Base-by-base conservation (phyloP, 2,797 vertebrate species). In the Danio albolineatus region DNA sequence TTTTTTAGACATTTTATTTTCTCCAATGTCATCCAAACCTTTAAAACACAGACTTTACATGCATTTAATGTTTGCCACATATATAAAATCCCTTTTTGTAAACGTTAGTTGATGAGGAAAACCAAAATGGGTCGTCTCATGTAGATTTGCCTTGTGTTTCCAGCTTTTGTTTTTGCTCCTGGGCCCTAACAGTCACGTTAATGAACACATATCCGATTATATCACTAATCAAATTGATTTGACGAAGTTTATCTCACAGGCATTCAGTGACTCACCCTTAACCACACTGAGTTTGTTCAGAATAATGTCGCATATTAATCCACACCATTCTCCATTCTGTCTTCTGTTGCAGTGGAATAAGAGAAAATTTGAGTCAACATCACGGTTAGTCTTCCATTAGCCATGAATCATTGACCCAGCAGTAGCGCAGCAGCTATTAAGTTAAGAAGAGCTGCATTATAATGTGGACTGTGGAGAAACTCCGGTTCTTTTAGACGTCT, bases 151-250 rank as follows among this genome's bases (percentile, higher is more conserved):
- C 16, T 21, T 53, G 36, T 5, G 21, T 76, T 53, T 62, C 21
- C 9, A 16, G n/a, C 21, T 21, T 10, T 59, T 43, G 13, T 44
- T 21, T 10, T n/a, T 43, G 74, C 67, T 39, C 48, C 14, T 46
- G 57, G 81, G 56, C 51, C 36, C 17, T 79, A 64, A 70, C 64
- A 61, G 56, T 61, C 19, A 38, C 79, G 64, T 79, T 62, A 56
- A 59, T 71, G 59, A 69, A 75, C 38, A 64, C 49, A 21, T 41
- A 71, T 76, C 49, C 57, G 57, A 51, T 49, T 44, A 69, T 41
- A 8, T 67, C 51, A 77, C 62, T 70, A 56, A 51, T 41, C 28
- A 36, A 51, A 60, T 48, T 44, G 28, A 80, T 60, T 39, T 73
- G 10, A 17, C 53, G 38, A 44, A 10, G 21, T 51, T 59, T 12